phyloP scores from a whole-genome alignment of 2,888 invertebrate genomes.

The Exocentrus adspersus region DNA sequence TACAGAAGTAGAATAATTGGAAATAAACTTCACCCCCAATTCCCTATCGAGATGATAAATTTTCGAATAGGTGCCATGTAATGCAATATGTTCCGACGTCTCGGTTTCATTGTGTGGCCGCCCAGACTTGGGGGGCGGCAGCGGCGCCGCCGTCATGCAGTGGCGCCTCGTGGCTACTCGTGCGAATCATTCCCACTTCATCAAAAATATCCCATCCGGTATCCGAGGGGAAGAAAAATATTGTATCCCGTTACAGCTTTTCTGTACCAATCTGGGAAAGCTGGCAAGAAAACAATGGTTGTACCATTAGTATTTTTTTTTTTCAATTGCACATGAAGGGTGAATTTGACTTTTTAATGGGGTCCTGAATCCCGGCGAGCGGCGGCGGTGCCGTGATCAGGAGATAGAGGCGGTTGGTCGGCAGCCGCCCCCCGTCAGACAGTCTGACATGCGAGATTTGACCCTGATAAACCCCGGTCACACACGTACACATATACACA shows the following conservation, averaged over 20 bases:
- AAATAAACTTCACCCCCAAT: too few species aligned
- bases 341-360: slow-evolving; percentile 43
- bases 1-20: too few species aligned
- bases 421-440: slow-evolving; percentile 53
- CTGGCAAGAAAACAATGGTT: not conserved
- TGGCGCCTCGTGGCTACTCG: slow-evolving; percentile 58
- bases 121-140: slow-evolving; percentile 29
- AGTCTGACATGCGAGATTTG: slow-evolving; percentile 49
- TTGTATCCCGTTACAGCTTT: not conserved
- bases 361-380: slow-evolving; percentile 46
- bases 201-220: slow-evolving; percentile 51
- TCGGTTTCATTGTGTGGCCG: slow-evolving; percentile 41
- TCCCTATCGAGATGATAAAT: too few species aligned
- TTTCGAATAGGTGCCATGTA: slow-evolving; percentile 49
- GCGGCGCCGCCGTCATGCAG: slow-evolving; percentile 52
- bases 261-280: not conserved
- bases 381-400: slow-evolving; percentile 30
- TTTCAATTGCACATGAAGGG: too few species aligned
- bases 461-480: slow-evolving; percentile 49
- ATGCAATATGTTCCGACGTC: slow-evolving; percentile 59
- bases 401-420: slow-evolving; percentile 51
- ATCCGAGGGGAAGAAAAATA: slow-evolving; percentile 35
- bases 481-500: too few species aligned
- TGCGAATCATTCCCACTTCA: slow-evolving; percentile 56
- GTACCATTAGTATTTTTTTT: too few species aligned